Percentiles rank a stretch among this genome's conserved stretches.
These are phyloP conservation scores for Oryzias celebensis DNA, from an alignment of 2,113 vertebrate species.

Conservation along the genomic window DNA sequence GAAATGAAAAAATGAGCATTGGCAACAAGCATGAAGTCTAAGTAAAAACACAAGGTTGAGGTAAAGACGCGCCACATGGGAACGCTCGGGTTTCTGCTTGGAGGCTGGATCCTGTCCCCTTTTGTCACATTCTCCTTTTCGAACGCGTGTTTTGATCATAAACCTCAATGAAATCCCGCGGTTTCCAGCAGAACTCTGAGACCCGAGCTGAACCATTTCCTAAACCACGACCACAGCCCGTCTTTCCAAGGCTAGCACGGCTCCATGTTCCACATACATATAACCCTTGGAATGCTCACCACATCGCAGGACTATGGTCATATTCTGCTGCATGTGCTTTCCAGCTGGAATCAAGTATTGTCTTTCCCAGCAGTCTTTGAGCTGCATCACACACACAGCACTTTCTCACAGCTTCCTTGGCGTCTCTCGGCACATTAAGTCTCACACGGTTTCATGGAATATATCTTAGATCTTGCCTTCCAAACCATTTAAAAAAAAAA, in stretches of 20 bases:
- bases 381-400: conserved; percentile 18
- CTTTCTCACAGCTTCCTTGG: conserved; percentile 33
- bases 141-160: conserved; percentile 66
- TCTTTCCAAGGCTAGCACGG: conserved; percentile 66
- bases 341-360: conserved; percentile 71
- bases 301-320: conserved; percentile 69
- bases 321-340: conserved; percentile 75
- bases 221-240: conserved; percentile 72
- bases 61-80: conserved; percentile 30
- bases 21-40: conserved; percentile 6
- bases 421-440: conserved; percentile 12
- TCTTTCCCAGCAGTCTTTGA: conserved; percentile 47
- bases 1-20: conserved; percentile 1
- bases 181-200: conserved; percentile 63
- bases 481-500: background rate
- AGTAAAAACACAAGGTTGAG: conserved; percentile 25
- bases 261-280: conserved; percentile 76
- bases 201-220: conserved; percentile 70
- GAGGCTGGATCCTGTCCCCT: conserved; percentile 23
- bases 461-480: background rate
- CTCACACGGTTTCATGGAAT: background rate
- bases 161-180: conserved; percentile 56
- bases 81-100: conserved; percentile 25
- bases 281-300: conserved; percentile 75
- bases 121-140: conserved; percentile 53